phyloP scores from a whole-genome alignment of 1,140 invertebrate genomes.

The Metopolophium dirhodum region DNA sequence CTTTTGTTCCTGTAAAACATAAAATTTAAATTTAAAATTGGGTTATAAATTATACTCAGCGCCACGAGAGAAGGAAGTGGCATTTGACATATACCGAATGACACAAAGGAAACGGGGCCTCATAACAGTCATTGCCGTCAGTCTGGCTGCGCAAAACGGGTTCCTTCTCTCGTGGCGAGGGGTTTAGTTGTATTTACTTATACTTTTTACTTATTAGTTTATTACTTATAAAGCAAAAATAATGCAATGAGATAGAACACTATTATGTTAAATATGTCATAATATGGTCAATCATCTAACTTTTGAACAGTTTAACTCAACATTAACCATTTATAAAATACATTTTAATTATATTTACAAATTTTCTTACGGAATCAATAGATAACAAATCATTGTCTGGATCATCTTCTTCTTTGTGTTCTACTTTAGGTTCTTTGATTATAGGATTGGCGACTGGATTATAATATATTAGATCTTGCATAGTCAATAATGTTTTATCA shows the following conservation, averaged over 20 bases:
- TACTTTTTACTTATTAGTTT: neutral
- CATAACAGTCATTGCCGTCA: too few species aligned
- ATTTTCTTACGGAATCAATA: slow-evolving; percentile 21
- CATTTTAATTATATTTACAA: neutral
- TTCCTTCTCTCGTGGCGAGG: too few species aligned
- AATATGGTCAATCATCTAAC: neutral
- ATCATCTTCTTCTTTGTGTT: slow-evolving; percentile 54
- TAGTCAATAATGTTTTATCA: slow-evolving; percentile 69
- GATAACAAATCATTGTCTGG: slow-evolving; percentile 39
- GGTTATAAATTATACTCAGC: neutral
- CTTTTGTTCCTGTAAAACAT: slow-evolving; percentile 34
- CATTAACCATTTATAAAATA: neutral
- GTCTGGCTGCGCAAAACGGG: too few species aligned
- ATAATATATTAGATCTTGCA: slow-evolving; percentile 90
- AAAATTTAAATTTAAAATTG: neutral
- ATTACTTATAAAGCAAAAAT: too few species aligned
- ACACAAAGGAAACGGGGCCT: too few species aligned
- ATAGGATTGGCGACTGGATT: slow-evolving; percentile 80
- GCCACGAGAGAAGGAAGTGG: too few species aligned
- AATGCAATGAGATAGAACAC: too few species aligned
- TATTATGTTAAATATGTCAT: neutral
- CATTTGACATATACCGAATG: too few species aligned
- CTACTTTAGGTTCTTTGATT: slow-evolving; percentile 60
- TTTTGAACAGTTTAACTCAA: neutral
- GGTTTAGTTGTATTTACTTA: neutral